phyloP scores from a whole-genome alignment of 2,797 vertebrate genomes.

The Microhierax caerulescens region DNA sequence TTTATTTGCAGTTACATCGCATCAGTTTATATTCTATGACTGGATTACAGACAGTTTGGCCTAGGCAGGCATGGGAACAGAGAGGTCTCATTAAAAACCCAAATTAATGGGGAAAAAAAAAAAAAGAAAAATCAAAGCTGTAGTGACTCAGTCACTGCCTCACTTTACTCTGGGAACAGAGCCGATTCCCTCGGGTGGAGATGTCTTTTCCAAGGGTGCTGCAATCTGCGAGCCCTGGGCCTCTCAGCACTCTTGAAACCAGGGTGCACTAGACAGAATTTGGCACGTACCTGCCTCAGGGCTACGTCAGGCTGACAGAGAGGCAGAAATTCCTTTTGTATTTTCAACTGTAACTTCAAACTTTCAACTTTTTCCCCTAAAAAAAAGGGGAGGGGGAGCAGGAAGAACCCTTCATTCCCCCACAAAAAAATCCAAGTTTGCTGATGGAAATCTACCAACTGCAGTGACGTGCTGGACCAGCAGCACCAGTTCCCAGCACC shows the following conservation, averaged over 20 bases:
- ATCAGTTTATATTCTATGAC: neutral
- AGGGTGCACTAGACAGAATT: neutral
- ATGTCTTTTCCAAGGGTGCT: neutral
- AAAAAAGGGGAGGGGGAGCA: neutral
- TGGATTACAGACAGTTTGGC: neutral
- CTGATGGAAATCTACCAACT: neutral
- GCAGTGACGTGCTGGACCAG: neutral
- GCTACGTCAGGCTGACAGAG: accelerated
- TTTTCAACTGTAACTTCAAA: neutral
- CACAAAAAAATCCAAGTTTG: neutral
- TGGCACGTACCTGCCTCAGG: neutral
- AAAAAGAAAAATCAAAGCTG: neutral
- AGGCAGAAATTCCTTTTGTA: neutral
- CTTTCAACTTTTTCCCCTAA: neutral
- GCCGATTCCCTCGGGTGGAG: neutral
- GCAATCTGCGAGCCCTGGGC: neutral
- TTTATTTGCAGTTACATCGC: neutral
- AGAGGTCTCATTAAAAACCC: neutral
- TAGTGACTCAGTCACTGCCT: neutral
- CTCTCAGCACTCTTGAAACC: neutral
- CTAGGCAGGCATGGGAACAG: neutral
- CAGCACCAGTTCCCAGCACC: neutral
- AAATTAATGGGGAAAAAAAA: neutral
- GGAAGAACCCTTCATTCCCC: neutral
- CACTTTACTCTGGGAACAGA: neutral